Evolutionary conservation across 2,113 vertebrate genomes (phyloP), one percentile per base, ranked within the genome.

Genomic region (Notothenia coriiceps): DNA sequence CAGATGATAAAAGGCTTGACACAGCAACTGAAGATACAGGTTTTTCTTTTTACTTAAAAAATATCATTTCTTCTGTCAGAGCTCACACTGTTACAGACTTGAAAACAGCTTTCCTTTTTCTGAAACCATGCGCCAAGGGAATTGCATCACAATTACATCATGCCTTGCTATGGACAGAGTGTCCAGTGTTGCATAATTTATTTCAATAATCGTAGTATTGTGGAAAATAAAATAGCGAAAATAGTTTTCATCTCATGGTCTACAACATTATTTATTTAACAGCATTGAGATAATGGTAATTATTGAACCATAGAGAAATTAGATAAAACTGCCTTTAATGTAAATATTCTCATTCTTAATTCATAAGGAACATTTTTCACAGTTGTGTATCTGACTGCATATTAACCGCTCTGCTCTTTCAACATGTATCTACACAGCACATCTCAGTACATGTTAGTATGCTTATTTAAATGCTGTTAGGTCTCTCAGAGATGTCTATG

Each of bases 131-230:
- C 49, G 57, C 79, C 4, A n/a, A 46, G 83, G 70, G 72, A 79
- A 54, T 91, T 91, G 74, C 83, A 85, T 85, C 84, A 83, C 51
- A 77, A 82, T 92, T 88, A 18, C 84, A 86, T 83, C 89, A 86
- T 25, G 55, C 25, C 46, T 15, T 74, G 73, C 71, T 74, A 56
- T 67, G 54, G 70, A 25, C 68, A 51, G 14, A 74, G 11, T 46
- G 73, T 69, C 73, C 60, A 75, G 54, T 54, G 25, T 56, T 68
- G 51, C 62, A 51, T 74, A 10, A 76, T 70, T 64, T 82, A 40
- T 69, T 74, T 70, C 17, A 35, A 51, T 70, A 72, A 74, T 67
- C 81, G 54, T 25, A 60, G 15, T 56, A 56, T 46, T 66, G 54
- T 50, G 4, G 44, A 66, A 70, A 75, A 75, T 22, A 65, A 79